Evolutionary conservation across 2,797 vertebrate genomes (phyloP).

Genomic region (Pseudochirops corinnae): DNA sequence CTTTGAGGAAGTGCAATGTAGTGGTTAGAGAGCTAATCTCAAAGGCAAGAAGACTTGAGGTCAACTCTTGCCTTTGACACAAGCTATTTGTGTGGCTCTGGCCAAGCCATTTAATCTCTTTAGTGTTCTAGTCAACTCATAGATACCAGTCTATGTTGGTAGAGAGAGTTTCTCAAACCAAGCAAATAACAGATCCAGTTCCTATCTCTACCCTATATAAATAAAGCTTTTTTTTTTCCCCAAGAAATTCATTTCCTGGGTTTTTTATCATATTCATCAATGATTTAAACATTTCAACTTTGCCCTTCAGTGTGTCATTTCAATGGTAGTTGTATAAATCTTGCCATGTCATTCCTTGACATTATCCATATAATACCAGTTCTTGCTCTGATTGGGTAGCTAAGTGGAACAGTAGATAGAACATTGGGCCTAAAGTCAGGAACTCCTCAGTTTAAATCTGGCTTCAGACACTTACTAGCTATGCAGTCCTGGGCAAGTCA

Average conservation of each 20-base stretch:
- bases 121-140: background rate
- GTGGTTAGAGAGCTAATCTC: background rate
- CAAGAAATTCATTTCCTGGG: background rate
- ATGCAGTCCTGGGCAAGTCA: background rate
- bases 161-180: background rate
- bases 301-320: background rate
- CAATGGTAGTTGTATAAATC: background rate
- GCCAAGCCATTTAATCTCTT: background rate
- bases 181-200: background rate
- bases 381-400: background rate
- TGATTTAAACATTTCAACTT: background rate
- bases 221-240: background rate
- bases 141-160: background rate
- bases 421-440: background rate
- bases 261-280: background rate
- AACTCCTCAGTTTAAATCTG: background rate
- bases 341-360: background rate
- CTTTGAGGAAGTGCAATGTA: background rate
- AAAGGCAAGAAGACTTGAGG: background rate
- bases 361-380: background rate
- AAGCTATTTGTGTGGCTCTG: background rate
- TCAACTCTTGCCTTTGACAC: background rate
- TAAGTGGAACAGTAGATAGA: background rate
- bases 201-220: background rate
- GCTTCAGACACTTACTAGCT: background rate